Evolutionary conservation across 1,140 invertebrate genomes (phyloP).

Genomic region (Euwallacea similis): DNA sequence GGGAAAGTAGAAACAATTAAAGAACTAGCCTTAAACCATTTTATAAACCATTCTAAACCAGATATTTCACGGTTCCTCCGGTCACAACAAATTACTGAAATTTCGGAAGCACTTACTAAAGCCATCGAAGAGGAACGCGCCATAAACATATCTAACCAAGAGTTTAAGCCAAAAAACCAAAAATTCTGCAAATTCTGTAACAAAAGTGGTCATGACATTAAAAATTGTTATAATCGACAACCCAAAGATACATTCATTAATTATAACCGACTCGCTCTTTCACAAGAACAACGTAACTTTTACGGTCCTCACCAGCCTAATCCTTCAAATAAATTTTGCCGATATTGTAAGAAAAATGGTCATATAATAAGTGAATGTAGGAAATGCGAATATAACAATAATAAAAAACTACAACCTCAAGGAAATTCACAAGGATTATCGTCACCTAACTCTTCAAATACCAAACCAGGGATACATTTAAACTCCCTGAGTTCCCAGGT

Average conservation of each 20-base stretch:
- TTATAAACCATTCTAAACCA: slow-evolving; percentile 27
- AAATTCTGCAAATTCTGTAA: slow-evolving; percentile 27
- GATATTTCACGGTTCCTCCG: slow-evolving; percentile 31
- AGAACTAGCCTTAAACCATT: slow-evolving; percentile 23
- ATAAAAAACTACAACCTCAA: neutral
- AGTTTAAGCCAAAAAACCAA: slow-evolving; percentile 18
- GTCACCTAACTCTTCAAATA: neutral
- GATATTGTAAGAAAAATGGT: slow-evolving; percentile 38
- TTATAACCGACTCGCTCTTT: no score
- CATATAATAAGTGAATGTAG: slow-evolving; percentile 40
- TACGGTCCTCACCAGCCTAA: slow-evolving; percentile 4
- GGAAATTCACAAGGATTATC: neutral
- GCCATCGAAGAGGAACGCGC: slow-evolving; percentile 27
- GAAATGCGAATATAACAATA: slow-evolving; percentile 12
- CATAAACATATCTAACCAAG: slow-evolving; percentile 11
- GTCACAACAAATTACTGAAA: slow-evolving; percentile 13
- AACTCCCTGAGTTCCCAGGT: slow-evolving; percentile 23
- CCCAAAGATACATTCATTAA: no score
- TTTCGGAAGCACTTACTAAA: slow-evolving; percentile 22
- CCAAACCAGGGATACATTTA: slow-evolving; percentile 19
- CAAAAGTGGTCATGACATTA: slow-evolving; percentile 1
- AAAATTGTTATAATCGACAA: slow-evolving; percentile 7
- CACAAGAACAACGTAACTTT: neutral
- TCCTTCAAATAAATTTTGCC: slow-evolving; percentile 28
- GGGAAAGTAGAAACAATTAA: slow-evolving; percentile 25